These are phyloP conservation scores for Pseudomyrmex cubaensis DNA, from an alignment of 1,140 invertebrate species.

Conservation along the genomic window DNA sequence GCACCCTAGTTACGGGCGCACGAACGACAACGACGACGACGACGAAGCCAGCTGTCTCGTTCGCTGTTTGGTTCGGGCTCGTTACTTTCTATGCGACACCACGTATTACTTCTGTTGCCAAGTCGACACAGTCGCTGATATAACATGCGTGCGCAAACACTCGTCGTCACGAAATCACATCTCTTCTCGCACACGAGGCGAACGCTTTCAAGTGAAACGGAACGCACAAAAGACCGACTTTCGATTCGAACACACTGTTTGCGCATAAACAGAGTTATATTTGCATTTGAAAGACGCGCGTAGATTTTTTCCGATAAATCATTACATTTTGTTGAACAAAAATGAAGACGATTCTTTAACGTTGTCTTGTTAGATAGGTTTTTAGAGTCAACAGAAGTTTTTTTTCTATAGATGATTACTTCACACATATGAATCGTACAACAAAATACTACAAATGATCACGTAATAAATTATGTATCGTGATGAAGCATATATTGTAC, in stretches of 20 bases:
- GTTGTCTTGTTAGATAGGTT: background rate
- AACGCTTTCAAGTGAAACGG: background rate
- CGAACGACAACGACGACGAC: slow-evolving; percentile 57
- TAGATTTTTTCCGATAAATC: background rate
- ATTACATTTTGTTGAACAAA: background rate
- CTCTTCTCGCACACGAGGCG: background rate
- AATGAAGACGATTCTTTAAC: background rate
- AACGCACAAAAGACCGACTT: background rate
- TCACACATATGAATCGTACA: background rate
- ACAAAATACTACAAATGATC: background rate
- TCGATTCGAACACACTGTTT: background rate
- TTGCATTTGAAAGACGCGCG: background rate
- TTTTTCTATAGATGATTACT: background rate
- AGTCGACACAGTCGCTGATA: slow-evolving; percentile 30
- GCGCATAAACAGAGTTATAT: background rate
- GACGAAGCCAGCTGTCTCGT: slow-evolving; percentile 67
- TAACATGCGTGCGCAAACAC: slow-evolving; percentile 11
- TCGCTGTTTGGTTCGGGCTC: slow-evolving; percentile 57
- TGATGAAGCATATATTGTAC: background rate
- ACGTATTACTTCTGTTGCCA: slow-evolving; percentile 33
- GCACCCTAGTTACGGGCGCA: slow-evolving; percentile 74
- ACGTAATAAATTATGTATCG: slow-evolving; percentile 7
- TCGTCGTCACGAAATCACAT: slow-evolving; percentile 17
- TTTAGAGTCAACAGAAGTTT: background rate
- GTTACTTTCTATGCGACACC: slow-evolving; percentile 18